phyloP scores from a whole-genome alignment of 2,113 vertebrate genomes.

The Pterocles burchelli region DNA sequence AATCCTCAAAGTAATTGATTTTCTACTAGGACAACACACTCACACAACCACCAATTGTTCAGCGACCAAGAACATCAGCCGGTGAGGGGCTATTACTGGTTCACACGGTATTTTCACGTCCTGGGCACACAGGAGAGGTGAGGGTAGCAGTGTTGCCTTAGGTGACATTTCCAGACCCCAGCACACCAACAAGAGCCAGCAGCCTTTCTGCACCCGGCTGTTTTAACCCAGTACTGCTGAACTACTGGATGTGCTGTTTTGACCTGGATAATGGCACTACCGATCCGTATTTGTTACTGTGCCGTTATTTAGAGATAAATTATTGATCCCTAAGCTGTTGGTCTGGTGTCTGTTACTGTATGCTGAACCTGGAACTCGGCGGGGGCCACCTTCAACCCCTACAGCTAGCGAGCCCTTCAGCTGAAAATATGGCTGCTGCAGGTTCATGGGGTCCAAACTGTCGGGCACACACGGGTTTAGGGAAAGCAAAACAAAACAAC shows the following conservation, averaged over 20 bases:
- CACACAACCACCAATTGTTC: not conserved
- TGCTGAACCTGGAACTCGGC: not conserved
- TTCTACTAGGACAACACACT: not conserved
- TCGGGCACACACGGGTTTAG: not conserved
- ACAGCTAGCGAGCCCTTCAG: not conserved
- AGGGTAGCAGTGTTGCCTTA: not conserved
- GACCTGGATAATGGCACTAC: not conserved
- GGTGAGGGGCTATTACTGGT: not conserved
- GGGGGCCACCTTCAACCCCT: not conserved
- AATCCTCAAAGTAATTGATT: not conserved
- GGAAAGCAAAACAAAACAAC: not conserved
- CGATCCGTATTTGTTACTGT: not conserved
- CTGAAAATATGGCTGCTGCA: not conserved
- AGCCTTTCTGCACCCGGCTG: not conserved
- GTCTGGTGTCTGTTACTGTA: not conserved
- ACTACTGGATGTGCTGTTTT: not conserved
- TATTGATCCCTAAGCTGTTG: conserved; percentile 17
- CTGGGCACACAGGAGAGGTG: not conserved
- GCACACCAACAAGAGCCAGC: not conserved
- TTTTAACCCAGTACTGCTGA: not conserved
- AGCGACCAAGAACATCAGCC: not conserved
- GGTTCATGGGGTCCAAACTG: not conserved
- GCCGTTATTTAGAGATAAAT: not conserved
- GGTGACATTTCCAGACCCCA: rapidly evolving
- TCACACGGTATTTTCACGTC: rapidly evolving